These are phyloP conservation scores for Propithecus perrieri DNA, from an alignment of 2,797 vertebrate genomes.

Conservation along the genomic window DNA sequence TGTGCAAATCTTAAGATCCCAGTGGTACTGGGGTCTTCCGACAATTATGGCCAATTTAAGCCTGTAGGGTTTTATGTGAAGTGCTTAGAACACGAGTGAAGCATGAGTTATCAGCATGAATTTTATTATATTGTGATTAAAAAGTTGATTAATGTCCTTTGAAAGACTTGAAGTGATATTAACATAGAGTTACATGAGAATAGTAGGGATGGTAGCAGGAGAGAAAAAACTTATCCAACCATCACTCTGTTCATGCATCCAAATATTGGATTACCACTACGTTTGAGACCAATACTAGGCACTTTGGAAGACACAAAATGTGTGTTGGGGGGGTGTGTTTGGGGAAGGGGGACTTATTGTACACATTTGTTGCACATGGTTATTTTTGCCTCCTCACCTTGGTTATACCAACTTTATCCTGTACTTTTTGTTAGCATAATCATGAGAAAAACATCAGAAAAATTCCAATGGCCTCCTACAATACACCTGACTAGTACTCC, in stretches of 20 bases:
- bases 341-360: neutral
- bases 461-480: neutral
- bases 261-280: neutral
- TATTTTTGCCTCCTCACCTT: constrained; percentile 7
- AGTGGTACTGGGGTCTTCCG: neutral
- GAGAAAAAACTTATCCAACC: neutral
- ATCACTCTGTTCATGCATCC: neutral
- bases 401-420: neutral
- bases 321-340: neutral
- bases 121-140: neutral
- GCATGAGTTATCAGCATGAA: neutral
- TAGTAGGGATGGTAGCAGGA: neutral
- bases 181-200: neutral
- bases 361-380: neutral
- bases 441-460: neutral
- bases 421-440: constrained; percentile 21
- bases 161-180: neutral
- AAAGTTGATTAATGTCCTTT: neutral
- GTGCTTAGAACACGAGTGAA: neutral
- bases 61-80: neutral
- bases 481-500: neutral
- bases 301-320: neutral
- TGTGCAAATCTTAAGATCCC: neutral
- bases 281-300: neutral
- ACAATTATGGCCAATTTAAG: neutral